A percentile compares a stretch with the other conserved stretches of the same genome.
Conservation (phyloP, 2,888 invertebrate genomes). For the Drosophila atripex region DNA sequence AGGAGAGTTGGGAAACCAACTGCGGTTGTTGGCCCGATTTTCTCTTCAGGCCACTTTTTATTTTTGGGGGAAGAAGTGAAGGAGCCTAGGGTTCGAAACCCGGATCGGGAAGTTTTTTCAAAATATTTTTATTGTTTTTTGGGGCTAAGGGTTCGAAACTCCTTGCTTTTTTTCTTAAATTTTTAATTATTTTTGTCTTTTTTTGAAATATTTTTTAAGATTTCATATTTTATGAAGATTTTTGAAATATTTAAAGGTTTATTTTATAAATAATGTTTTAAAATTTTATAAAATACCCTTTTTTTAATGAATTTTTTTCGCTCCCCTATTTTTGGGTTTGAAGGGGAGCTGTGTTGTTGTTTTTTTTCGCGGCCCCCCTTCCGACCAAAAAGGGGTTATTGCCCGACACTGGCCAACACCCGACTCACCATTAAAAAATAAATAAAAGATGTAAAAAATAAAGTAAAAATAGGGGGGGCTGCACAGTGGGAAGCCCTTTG, state of each 20-base stretch:
- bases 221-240: no score
- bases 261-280: neutral
- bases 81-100: no score
- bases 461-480: conserved; percentile 7
- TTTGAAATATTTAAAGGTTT: neutral
- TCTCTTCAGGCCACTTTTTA: conserved; percentile 33
- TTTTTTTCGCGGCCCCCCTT: no score
- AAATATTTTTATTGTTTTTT: neutral
- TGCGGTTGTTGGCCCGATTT: conserved; percentile 72
- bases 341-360: conserved; percentile 15
- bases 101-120: no score
- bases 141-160: no score
- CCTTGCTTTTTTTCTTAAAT: no score
- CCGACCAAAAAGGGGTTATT: conserved; percentile 61
- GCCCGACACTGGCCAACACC: conserved; percentile 60
- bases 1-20: conserved; percentile 17
- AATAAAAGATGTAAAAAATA: conserved; percentile 19
- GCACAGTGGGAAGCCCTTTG: conserved; percentile 37
- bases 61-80: neutral
- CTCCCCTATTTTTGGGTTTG: conserved; percentile 7
- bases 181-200: neutral
- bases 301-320: conserved; percentile 6
- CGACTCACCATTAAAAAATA: conserved; percentile 35
- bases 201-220: neutral
- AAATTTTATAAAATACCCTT: neutral